Conservation (phyloP, 2,888 invertebrate species). For the Drosophila koepferae region DNA sequence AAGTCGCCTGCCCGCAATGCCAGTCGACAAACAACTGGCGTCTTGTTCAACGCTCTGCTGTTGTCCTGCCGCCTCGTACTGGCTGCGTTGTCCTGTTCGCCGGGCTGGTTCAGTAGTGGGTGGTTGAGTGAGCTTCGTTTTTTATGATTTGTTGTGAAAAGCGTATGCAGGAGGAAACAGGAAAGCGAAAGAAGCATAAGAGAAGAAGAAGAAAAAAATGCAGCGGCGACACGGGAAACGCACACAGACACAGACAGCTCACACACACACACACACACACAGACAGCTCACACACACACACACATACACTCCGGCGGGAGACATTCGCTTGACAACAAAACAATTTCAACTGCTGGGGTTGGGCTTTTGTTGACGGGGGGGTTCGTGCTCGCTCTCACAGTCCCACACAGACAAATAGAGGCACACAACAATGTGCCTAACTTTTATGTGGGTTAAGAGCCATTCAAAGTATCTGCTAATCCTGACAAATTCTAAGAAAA, state of each 20-base stretch:
- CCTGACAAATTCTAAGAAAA: constrained; percentile 20
- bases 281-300: constrained; percentile 4
- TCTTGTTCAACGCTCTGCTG: constrained; percentile 28
- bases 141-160: constrained; percentile 79
- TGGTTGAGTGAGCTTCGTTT: constrained; percentile 36
- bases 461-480: constrained; percentile 4
- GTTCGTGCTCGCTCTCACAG: constrained; percentile 27
- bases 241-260: constrained; percentile 23
- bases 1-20: constrained; percentile 68
- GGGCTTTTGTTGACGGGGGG: background rate
- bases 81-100: constrained; percentile 34
- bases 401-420: constrained; percentile 40
- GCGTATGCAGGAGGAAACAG: constrained; percentile 69
- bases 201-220: constrained; percentile 48
- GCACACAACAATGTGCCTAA: constrained; percentile 40
- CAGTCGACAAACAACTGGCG: constrained; percentile 77
- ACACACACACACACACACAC: constrained; percentile 14
- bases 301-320: constrained; percentile 22
- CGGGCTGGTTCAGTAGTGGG: constrained; percentile 46
- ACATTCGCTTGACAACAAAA: constrained; percentile 56
- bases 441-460: constrained; percentile 44
- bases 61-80: constrained; percentile 39
- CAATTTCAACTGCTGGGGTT: constrained; percentile 35
- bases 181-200: constrained; percentile 47
- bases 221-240: constrained; percentile 52